These are phyloP conservation scores for Phlogophora meticulosa DNA, from an alignment of 2,888 invertebrate genomes.

Conservation along the genomic window DNA sequence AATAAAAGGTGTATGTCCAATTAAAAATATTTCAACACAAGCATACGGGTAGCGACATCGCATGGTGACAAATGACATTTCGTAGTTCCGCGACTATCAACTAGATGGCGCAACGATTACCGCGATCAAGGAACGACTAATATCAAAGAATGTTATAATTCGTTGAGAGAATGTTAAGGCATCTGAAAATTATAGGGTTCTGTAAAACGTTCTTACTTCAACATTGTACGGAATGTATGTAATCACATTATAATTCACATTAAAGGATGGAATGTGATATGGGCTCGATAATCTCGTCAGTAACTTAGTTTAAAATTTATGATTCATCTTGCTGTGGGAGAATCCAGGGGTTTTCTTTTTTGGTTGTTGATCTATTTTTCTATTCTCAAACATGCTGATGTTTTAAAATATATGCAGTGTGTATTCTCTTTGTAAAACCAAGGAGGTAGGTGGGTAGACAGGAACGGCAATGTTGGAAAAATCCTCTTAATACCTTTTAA, in stretches of 20 bases:
- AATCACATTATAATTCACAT: constrained; percentile 61
- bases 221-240: constrained; percentile 60
- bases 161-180: constrained; percentile 62
- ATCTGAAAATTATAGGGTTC: constrained; percentile 66
- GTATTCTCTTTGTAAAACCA: neutral
- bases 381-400: neutral
- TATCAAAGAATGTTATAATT: constrained; percentile 65
- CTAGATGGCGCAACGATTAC: constrained; percentile 83
- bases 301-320: constrained; percentile 44
- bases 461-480: neutral
- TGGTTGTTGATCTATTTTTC: constrained; percentile 3
- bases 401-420: neutral
- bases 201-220: constrained; percentile 62
- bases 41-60: constrained; percentile 86
- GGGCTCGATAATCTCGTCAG: constrained; percentile 35
- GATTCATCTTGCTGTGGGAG: constrained; percentile 45
- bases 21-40: neutral
- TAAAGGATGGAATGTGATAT: constrained; percentile 57
- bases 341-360: constrained; percentile 16
- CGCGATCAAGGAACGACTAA: constrained; percentile 37
- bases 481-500: neutral
- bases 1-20: neutral
- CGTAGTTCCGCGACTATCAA: constrained; percentile 70
- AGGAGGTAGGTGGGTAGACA: too few relatives aligned
- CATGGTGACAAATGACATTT: constrained; percentile 85